A percentile compares a stretch with the other conserved stretches of the same genome.
phyloP scores from a whole-genome alignment of 2,113 vertebrate genomes.

The Picathartes gymnocephalus region DNA sequence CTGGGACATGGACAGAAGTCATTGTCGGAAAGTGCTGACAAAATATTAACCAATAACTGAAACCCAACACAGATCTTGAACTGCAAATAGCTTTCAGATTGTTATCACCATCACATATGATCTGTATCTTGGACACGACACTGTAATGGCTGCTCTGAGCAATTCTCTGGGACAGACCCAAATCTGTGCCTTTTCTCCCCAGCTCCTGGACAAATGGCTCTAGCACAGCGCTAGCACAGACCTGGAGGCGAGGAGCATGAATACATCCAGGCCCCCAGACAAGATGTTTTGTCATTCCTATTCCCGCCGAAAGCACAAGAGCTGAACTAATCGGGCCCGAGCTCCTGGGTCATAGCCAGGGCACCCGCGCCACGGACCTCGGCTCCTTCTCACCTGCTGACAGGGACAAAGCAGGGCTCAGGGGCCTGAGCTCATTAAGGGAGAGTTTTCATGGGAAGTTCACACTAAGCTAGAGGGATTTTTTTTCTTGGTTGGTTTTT shows the following conservation, averaged over 20 bases:
- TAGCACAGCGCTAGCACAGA: neutral
- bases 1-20: neutral
- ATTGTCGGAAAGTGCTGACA: neutral
- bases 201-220: neutral
- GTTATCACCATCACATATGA: neutral
- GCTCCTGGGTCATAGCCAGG: constrained; percentile 43
- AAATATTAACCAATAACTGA: neutral
- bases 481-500: neutral
- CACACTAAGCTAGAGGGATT: neutral
- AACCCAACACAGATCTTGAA: neutral
- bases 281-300: neutral
- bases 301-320: neutral
- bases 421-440: neutral
- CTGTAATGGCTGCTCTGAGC: neutral
- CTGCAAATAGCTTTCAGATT: neutral
- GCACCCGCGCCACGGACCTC: neutral
- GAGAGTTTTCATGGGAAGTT: constrained; percentile 6
- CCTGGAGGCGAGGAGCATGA: neutral
- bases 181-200: neutral
- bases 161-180: neutral
- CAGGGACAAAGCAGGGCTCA: constrained; percentile 10
- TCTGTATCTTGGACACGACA: neutral
- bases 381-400: constrained; percentile 36
- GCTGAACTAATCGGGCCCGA: constrained; percentile 9
- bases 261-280: neutral